phyloP scores from a whole-genome alignment of 2,113 vertebrate genomes.

The Otus sunia region DNA sequence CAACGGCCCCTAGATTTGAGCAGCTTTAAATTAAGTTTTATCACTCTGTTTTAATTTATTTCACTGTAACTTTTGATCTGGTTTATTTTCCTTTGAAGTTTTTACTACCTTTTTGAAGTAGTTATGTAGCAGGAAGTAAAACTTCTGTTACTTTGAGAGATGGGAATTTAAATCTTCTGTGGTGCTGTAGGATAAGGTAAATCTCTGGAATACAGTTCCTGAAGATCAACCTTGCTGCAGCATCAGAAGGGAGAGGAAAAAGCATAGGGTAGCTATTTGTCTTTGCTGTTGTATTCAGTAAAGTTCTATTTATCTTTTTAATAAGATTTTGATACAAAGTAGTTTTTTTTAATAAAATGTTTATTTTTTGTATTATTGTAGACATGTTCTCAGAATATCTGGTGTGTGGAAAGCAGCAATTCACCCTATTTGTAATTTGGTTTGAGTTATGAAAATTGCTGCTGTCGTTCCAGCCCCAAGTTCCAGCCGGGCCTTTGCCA shows the following conservation, averaged over 20 bases:
- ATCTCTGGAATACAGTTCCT: background rate
- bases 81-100: background rate
- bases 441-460: background rate
- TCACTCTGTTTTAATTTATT: background rate
- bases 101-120: background rate
- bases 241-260: background rate
- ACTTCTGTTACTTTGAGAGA: background rate
- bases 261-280: background rate
- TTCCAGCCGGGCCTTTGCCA: constrained; percentile 71
- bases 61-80: background rate
- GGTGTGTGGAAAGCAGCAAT: background rate
- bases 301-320: background rate
- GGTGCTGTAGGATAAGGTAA: background rate
- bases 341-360: background rate
- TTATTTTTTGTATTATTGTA: background rate
- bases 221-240: background rate
- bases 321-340: background rate
- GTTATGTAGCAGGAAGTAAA: background rate
- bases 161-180: background rate
- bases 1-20: background rate
- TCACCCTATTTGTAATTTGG: background rate
- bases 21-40: background rate
- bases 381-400: background rate
- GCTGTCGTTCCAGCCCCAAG: constrained; percentile 43
- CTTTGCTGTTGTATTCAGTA: background rate